phyloP scores from a whole-genome alignment of 2,113 vertebrate genomes.

The Nicator chloris region DNA sequence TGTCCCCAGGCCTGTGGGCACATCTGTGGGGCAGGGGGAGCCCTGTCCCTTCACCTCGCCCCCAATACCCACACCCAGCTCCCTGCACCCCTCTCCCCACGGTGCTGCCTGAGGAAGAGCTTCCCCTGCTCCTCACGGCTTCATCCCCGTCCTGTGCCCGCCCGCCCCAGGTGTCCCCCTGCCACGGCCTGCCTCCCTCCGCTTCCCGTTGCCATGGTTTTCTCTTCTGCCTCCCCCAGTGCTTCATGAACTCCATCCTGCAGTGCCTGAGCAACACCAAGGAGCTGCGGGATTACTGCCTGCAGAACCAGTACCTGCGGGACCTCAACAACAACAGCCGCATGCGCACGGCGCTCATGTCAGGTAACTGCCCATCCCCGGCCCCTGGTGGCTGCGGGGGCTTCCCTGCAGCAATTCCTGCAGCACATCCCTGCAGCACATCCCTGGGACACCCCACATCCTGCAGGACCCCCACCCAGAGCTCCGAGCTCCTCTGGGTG shows the following conservation, averaged over 20 bases:
- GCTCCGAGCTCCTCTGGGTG: neutral
- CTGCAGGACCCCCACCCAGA: neutral
- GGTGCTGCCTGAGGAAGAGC: neutral
- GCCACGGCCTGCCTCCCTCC: neutral
- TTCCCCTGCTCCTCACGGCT: neutral
- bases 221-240: slow-evolving; percentile 70
- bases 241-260: slow-evolving; percentile 98
- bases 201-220: slow-evolving; percentile 42
- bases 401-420: neutral
- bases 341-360: slow-evolving; percentile 81
- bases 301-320: slow-evolving; percentile 81
- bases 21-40: neutral
- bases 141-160: neutral
- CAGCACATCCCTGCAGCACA: neutral
- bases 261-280: slow-evolving; percentile 95
- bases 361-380: slow-evolving; percentile 68
- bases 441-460: neutral
- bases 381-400: neutral
- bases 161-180: neutral
- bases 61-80: neutral
- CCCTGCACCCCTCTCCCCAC: accelerated
- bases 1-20: neutral
- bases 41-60: accelerated
- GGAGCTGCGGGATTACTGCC: slow-evolving; percentile 92
- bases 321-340: slow-evolving; percentile 85